Conservation (phyloP, 2,888 invertebrate species). For the Pteria penguin region DNA sequence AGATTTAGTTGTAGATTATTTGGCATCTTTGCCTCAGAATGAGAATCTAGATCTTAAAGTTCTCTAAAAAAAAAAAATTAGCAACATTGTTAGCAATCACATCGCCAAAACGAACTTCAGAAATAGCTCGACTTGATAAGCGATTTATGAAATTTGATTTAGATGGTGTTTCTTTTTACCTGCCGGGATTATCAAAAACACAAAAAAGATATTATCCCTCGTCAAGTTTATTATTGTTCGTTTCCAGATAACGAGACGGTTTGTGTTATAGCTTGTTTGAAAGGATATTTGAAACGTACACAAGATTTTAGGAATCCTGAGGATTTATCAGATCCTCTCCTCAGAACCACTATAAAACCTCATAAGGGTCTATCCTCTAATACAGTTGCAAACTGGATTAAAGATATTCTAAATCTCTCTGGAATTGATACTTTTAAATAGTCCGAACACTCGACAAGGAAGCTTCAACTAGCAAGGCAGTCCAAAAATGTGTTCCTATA, state of each 20-base stretch:
- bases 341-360: too few species aligned
- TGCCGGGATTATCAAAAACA: slow-evolving; percentile 11
- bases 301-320: background rate
- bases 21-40: background rate
- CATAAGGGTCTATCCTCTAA: too few species aligned
- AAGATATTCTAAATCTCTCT: too few species aligned
- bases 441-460: too few species aligned
- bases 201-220: slow-evolving; percentile 15
- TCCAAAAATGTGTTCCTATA: too few species aligned
- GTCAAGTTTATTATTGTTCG: background rate
- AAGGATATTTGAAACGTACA: background rate
- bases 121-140: slow-evolving; percentile 15
- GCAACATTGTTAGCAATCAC: background rate
- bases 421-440: too few species aligned
- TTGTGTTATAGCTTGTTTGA: slow-evolving; percentile 8
- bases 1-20: slow-evolving; percentile 11
- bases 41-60: background rate
- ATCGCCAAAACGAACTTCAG: slow-evolving; percentile 19
- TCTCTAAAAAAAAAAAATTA: background rate
- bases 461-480: too few species aligned
- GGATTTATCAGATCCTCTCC: too few species aligned
- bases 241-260: background rate
- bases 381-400: too few species aligned
- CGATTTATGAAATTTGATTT: background rate
- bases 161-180: slow-evolving; percentile 4